phyloP scores from a whole-genome alignment of 2,888 invertebrate species.

The Ptilodon capucinus region DNA sequence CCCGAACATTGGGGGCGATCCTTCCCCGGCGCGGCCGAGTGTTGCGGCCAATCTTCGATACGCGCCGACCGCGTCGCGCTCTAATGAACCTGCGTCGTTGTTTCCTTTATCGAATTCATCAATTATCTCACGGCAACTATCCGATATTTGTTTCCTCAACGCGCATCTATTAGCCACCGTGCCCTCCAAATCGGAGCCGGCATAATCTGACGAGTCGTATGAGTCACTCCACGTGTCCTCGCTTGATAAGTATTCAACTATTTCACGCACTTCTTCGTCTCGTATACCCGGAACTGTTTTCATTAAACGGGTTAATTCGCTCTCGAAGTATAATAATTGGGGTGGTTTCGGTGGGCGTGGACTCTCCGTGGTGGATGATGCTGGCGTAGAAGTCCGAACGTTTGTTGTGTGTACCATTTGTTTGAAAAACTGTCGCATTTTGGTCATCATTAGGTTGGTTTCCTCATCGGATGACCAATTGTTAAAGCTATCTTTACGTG shows the following conservation, averaged over 20 bases:
- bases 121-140: conserved; percentile 94
- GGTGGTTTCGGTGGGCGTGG: conserved; percentile 89
- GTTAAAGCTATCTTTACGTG: conserved; percentile 94
- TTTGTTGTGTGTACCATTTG: conserved; percentile 90
- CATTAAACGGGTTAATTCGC: conserved; percentile 94
- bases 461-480: conserved; percentile 98
- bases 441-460: conserved; percentile 97
- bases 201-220: conserved; percentile 95
- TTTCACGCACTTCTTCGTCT: conserved; percentile 94
- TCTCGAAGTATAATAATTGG: conserved; percentile 94
- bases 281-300: conserved; percentile 96
- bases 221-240: conserved; percentile 97
- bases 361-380: conserved; percentile 82
- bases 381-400: conserved; percentile 79
- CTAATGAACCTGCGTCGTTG: conserved; percentile 81
- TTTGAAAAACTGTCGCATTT: conserved; percentile 96
- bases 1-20: conserved; percentile 92
- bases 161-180: conserved; percentile 85
- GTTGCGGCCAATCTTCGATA: conserved; percentile 93
- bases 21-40: conserved; percentile 87
- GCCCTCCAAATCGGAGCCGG: conserved; percentile 92
- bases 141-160: conserved; percentile 92
- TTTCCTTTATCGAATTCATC: conserved; percentile 91
- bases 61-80: conserved; percentile 92
- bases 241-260: conserved; percentile 95